phyloP scores from a whole-genome alignment of 2,797 vertebrate species.

The Pipistrellus nathusii region DNA sequence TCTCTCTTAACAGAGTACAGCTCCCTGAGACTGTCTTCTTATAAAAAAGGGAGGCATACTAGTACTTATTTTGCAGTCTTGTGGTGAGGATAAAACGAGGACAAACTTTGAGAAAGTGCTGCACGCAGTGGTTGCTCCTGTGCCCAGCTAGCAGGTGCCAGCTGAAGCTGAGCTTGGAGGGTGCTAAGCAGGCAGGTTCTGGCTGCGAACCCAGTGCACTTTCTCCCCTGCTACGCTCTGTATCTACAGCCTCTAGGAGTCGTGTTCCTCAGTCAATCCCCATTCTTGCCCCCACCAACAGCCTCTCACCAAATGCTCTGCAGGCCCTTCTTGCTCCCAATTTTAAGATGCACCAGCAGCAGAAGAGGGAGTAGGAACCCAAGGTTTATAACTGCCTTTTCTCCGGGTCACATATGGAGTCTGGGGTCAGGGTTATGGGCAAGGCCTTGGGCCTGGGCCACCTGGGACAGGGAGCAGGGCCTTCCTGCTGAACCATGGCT shows the following conservation, averaged over 20 bases:
- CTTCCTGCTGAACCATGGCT: neutral
- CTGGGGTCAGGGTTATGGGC: neutral
- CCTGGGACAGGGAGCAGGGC: neutral
- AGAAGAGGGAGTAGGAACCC: neutral
- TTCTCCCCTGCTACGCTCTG: neutral
- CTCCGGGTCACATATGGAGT: fast-evolving
- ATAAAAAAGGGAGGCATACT: neutral
- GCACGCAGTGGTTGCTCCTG: too few relatives aligned
- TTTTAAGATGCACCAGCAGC: neutral
- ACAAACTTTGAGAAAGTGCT: neutral
- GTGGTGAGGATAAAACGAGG: neutral
- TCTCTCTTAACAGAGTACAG: neutral
- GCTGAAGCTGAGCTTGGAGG: neutral
- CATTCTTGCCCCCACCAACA: neutral
- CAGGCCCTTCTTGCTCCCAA: neutral
- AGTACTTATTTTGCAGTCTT: neutral
- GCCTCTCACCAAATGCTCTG: neutral
- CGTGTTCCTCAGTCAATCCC: neutral
- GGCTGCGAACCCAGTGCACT: neutral
- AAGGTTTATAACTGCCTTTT: neutral
- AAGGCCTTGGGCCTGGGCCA: neutral
- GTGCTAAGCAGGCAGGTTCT: neutral
- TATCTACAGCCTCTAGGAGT: neutral
- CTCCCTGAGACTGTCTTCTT: neutral
- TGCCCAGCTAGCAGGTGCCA: fast-evolving